Percentiles rank a stretch among this genome's conserved stretches.
Evolutionary conservation across 1,140 invertebrate genomes (phyloP).

Genomic region (Melitaea cinxia): DNA sequence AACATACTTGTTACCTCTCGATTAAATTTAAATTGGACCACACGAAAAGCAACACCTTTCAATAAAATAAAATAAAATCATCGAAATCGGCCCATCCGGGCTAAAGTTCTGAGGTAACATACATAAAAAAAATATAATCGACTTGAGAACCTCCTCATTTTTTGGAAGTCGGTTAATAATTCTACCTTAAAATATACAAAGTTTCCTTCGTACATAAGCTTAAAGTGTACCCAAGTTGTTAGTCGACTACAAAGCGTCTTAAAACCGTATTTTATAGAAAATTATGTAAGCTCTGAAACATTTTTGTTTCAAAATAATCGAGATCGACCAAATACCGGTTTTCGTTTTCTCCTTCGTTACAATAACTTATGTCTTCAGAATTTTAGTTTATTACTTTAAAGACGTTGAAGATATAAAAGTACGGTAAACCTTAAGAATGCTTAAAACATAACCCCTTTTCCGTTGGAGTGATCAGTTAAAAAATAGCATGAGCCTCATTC

Average conservation of each 20-base stretch:
- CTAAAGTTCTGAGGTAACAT: no score
- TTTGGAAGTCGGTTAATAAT: no score
- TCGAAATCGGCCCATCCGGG: no score
- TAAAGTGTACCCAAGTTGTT: neutral
- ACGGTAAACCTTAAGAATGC: neutral
- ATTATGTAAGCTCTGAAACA: neutral
- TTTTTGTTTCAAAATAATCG: neutral
- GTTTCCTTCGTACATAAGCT: neutral
- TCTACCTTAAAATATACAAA: neutral
- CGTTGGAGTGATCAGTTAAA: neutral
- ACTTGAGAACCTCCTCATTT: no score
- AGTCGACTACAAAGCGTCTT: neutral
- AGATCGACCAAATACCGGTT: neutral
- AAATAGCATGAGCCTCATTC: neutral
- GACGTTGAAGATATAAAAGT: no score
- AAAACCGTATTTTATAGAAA: neutral
- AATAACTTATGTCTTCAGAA: neutral
- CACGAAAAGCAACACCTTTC: no score
- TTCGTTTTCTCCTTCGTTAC: neutral
- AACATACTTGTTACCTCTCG: no score
- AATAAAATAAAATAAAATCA: no score
- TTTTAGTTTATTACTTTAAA: neutral
- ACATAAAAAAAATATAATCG: no score
- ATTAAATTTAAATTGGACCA: no score
- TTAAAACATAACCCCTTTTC: neutral